These are phyloP conservation scores for Podiceps cristatus DNA, from an alignment of 2,113 vertebrate genomes.

Conservation along the genomic window DNA sequence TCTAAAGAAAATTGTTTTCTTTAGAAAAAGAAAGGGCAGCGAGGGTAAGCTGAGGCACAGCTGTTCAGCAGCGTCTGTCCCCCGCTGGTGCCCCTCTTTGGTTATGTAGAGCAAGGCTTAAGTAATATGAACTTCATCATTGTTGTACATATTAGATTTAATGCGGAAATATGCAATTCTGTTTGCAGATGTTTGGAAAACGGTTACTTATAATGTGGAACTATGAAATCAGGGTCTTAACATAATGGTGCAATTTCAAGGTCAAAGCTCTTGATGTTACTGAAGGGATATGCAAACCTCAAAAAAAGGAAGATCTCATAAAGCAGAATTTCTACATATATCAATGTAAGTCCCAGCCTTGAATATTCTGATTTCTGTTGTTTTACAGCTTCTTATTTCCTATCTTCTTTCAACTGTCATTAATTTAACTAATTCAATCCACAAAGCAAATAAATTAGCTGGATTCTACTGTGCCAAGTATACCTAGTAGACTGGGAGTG, in stretches of 20 bases:
- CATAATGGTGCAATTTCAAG: rapidly evolving
- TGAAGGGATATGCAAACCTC: neutral
- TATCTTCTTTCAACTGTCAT: neutral
- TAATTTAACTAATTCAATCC: neutral
- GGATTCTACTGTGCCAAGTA: neutral
- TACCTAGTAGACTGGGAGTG: neutral
- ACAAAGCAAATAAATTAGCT: neutral
- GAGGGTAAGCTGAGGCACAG: neutral
- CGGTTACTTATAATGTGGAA: neutral
- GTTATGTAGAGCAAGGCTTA: neutral
- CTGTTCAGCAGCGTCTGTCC: neutral
- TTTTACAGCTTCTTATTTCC: neutral
- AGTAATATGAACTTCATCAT: rapidly evolving
- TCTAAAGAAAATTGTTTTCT: neutral
- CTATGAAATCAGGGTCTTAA: neutral
- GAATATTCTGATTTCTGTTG: neutral
- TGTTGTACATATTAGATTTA: rapidly evolving
- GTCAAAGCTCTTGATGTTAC: neutral
- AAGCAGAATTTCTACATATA: neutral
- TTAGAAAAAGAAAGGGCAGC: neutral
- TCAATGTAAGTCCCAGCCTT: neutral
- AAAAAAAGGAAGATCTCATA: neutral
- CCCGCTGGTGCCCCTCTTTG: rapidly evolving
- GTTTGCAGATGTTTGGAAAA: neutral
- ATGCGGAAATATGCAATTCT: neutral